Conservation (phyloP, 1,140 invertebrate species). For the Pomacea maculata region DNA sequence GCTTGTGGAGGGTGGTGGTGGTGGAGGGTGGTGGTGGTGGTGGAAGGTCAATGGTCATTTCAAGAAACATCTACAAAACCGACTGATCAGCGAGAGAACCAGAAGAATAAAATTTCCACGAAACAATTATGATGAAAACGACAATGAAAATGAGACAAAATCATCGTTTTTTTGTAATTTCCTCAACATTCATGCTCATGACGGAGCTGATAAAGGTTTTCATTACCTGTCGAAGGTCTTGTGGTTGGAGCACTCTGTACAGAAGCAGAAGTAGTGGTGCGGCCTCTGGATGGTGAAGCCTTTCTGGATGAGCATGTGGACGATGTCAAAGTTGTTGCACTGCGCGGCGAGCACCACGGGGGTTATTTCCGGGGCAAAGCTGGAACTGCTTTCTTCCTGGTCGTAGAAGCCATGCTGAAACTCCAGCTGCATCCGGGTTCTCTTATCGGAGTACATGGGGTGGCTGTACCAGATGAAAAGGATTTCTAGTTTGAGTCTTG, state of each 20-base stretch:
- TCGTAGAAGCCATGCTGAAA: constrained; percentile 46
- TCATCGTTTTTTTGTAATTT: no score
- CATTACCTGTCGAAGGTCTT: constrained; percentile 45
- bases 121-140: no score
- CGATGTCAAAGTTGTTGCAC: constrained; percentile 57
- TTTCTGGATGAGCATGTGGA: constrained; percentile 55
- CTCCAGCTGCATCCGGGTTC: constrained; percentile 33
- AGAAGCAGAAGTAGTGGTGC: constrained; percentile 70
- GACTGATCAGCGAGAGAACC: no score
- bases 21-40: no score
- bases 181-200: background rate
- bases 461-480: background rate
- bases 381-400: constrained; percentile 79
- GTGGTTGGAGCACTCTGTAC: constrained; percentile 68
- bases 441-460: constrained; percentile 21
- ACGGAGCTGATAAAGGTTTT: no score
- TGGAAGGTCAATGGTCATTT: no score
- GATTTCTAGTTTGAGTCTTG: background rate
- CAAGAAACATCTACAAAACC: no score
- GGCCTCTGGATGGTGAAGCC: constrained; percentile 63
- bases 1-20: no score
- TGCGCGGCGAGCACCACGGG: constrained; percentile 57
- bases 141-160: no score
- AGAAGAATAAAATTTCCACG: no score
- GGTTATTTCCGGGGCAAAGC: constrained; percentile 59